Base-by-base conservation (phyloP, 2,888 invertebrate genomes). In the Proisotoma minuta region DNA sequence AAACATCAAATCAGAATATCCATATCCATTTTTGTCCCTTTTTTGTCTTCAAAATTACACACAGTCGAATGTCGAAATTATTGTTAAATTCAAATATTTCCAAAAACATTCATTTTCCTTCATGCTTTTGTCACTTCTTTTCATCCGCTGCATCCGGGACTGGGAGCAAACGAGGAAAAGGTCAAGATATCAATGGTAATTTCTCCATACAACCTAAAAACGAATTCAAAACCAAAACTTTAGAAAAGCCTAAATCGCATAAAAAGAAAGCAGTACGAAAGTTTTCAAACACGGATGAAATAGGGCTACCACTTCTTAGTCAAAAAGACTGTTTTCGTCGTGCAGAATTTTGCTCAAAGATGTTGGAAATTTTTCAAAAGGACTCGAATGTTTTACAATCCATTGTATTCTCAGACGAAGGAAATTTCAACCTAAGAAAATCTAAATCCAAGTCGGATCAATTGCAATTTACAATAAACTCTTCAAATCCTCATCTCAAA, bases 371-470 rank as follows among this genome's bases (percentile, higher is more conserved):
- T 8, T 12, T 73, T 5, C 65, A 71, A 8, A 58, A 66, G 12
- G 66, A 68, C 23, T 65, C 69, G 1, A 43, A 58, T 20, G 34
- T 72, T 3, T 47, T 72, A n/a, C 49, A 67, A 15, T 57, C 62
- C 2, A 61, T 72, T 40, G 23, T 73, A n/a, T 73, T 71, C 47
- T 70, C 72, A 2, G 73, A 73, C 51, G 73, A 73, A 40, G 72
- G 71, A 8, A 72, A 70, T 53, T 71, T 73, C 39, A 61, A 63
- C 40, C 23, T 60, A 2, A 40, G 52, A 15, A 58, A 51, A 5
- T 20, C 24, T n/a, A 8, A 12, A 18, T 8, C 39, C 15, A 43
- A 23, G 23, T 5, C 12, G 22, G 39, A 4, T 5, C 34, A 54
- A 20, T 12, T 34, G 5, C 5, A 3, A 3, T 20, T 5, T 18